These are phyloP conservation scores for Scarus forsteni DNA, from an alignment of 2,797 vertebrate genomes.

Conservation along the genomic window DNA sequence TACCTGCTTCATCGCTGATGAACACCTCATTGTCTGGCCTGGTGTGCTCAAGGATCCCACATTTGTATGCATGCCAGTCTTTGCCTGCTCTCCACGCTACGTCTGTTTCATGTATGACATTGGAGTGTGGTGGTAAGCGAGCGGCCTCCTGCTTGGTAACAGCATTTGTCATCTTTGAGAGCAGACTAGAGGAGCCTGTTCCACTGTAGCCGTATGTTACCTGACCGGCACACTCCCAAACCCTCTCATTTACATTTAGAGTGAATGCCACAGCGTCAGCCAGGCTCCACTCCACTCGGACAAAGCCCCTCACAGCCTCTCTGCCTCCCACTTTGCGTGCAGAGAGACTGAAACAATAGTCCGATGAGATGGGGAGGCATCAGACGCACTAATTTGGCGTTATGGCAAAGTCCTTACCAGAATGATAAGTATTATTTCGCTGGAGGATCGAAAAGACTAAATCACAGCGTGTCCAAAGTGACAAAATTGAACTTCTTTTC, in stretches of 20 bases:
- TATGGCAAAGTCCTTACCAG: slow-evolving; percentile 56
- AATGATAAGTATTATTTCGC: slow-evolving; percentile 60
- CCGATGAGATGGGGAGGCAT: slow-evolving; percentile 59
- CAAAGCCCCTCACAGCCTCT: slow-evolving; percentile 70
- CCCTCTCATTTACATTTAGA: slow-evolving; percentile 89
- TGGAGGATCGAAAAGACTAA: slow-evolving; percentile 40
- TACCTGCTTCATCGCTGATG: slow-evolving; percentile 8
- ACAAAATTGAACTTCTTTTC: slow-evolving; percentile 41
- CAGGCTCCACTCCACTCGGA: slow-evolving; percentile 72
- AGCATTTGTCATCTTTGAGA: slow-evolving; percentile 72
- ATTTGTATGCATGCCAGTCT: slow-evolving; percentile 11
- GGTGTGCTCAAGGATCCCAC: slow-evolving; percentile 10
- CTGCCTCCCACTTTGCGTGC: slow-evolving; percentile 66
- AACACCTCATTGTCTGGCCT: slow-evolving; percentile 25
- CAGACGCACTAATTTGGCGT: slow-evolving; percentile 74
- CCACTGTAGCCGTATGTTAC: slow-evolving; percentile 69
- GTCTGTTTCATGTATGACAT: slow-evolving; percentile 35
- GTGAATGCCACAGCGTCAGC: slow-evolving; percentile 81
- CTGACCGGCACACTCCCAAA: slow-evolving; percentile 78
- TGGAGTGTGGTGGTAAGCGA: slow-evolving; percentile 37
- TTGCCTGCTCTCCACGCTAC: slow-evolving; percentile 2
- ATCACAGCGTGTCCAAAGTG: slow-evolving; percentile 50
- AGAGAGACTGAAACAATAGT: slow-evolving; percentile 74
- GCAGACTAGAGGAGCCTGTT: slow-evolving; percentile 62
- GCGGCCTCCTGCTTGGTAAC: slow-evolving; percentile 44